Evolutionary conservation across 2,888 invertebrate genomes (phyloP).

Genomic region (Bedellia somnulentella): DNA sequence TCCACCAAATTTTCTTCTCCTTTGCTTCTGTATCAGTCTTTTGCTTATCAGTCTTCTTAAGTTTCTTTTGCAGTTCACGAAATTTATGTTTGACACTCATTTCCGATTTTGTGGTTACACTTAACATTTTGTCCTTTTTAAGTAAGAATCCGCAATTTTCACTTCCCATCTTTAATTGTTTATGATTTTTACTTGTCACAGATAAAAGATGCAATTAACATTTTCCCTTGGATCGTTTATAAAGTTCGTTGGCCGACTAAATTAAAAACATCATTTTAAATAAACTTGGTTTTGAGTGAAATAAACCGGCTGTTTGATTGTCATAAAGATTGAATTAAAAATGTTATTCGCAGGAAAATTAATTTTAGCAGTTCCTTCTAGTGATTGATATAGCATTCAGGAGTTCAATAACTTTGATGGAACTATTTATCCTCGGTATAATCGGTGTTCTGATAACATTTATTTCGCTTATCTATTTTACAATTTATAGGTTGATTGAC

Average conservation of each 20-base stretch:
- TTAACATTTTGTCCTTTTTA: conserved; percentile 45
- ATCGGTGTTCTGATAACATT: conserved; percentile 38
- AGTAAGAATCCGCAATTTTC: conserved; percentile 42
- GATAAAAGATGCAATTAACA: conserved; percentile 16
- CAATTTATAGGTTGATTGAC: conserved; percentile 5
- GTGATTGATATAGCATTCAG: conserved; percentile 43
- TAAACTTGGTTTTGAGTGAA: conserved; percentile 20
- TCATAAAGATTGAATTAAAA: conserved; percentile 46
- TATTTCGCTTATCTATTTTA: conserved; percentile 3
- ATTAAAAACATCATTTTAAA: conserved; percentile 16
- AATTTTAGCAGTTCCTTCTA: too few species aligned
- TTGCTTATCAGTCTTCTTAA: conserved; percentile 52
- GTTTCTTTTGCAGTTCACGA: conserved; percentile 47
- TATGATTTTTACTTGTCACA: too few species aligned
- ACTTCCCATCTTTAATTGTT: conserved; percentile 44
- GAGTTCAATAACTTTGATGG: conserved; percentile 39
- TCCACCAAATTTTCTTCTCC: conserved; percentile 57
- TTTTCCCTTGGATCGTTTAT: conserved; percentile 14
- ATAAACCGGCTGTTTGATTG: conserved; percentile 29
- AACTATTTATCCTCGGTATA: conserved; percentile 39
- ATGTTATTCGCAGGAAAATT: too few species aligned
- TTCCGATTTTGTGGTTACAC: conserved; percentile 35
- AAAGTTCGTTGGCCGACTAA: conserved; percentile 19
- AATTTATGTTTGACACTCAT: conserved; percentile 54
- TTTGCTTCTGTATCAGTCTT: conserved; percentile 40